Conservation (phyloP, 2,113 vertebrate genomes). For the Caretta caretta region DNA sequence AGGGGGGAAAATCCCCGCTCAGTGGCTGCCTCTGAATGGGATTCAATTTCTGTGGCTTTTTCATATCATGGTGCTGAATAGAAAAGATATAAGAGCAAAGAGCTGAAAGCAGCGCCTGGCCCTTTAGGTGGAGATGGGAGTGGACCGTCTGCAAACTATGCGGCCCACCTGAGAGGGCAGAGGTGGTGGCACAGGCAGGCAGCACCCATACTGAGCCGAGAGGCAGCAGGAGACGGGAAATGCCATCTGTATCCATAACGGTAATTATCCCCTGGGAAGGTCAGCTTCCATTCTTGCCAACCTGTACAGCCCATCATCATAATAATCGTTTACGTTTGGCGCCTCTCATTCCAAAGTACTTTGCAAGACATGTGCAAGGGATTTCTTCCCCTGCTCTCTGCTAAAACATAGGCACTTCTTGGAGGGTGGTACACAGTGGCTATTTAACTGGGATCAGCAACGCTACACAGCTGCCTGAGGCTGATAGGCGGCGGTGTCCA, state of each 20-base stretch:
- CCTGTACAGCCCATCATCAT: background rate
- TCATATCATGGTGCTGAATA: background rate
- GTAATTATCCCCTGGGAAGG: background rate
- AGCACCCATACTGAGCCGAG: rapidly evolving
- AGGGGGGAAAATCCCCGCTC: conserved; percentile 23
- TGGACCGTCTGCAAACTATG: background rate
- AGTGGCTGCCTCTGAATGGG: conserved; percentile 48
- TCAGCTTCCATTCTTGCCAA: background rate
- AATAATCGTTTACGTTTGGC: background rate
- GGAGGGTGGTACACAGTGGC: background rate
- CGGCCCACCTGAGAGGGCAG: background rate
- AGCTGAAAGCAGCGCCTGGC: background rate
- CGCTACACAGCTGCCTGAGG: background rate
- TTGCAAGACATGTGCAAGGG: background rate
- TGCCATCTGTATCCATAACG: rapidly evolving
- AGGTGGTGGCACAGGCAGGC: background rate
- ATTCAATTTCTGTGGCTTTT: conserved; percentile 54
- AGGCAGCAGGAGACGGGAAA: background rate
- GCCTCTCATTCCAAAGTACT: background rate
- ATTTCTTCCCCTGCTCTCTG: background rate
- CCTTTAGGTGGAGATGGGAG: background rate
- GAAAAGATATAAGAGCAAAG: background rate
- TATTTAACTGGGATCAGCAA: background rate
- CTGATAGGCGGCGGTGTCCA: background rate
- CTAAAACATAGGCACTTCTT: background rate